Evolutionary conservation across 2,888 invertebrate genomes (phyloP).

Genomic region (Micropterix aruncella): DNA sequence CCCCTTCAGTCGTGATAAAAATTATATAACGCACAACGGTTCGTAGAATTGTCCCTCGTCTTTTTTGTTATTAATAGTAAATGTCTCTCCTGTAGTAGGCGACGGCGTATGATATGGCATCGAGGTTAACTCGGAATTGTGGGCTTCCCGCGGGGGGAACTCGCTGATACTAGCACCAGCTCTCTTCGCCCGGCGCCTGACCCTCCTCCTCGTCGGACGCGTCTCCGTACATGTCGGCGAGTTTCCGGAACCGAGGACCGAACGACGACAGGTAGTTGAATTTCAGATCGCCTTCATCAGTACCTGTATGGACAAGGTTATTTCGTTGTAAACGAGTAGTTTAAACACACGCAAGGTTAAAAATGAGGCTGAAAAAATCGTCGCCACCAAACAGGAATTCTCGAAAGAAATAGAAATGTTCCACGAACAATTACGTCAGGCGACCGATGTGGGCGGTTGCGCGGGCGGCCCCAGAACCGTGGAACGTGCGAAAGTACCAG

Average conservation of each 20-base stretch:
- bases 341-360: constrained; percentile 1
- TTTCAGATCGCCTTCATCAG: constrained; percentile 84
- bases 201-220: constrained; percentile 72
- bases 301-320: constrained; percentile 41
- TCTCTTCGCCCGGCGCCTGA: constrained; percentile 62
- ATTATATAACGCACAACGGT: too few relatives aligned
- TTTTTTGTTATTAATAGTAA: neutral
- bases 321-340: constrained; percentile 1
- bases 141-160: constrained; percentile 9
- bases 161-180: constrained; percentile 62
- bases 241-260: constrained; percentile 88
- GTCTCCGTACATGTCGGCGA: constrained; percentile 92
- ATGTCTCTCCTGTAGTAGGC: neutral
- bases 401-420: constrained; percentile 1
- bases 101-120: neutral
- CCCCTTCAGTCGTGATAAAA: too few relatives aligned
- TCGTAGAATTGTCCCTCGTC: too few relatives aligned
- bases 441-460: too few relatives aligned
- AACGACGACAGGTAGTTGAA: constrained; percentile 91
- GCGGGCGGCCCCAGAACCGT: too few relatives aligned
- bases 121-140: neutral
- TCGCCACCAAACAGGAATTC: neutral
- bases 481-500: too few relatives aligned
- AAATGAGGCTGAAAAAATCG: neutral
- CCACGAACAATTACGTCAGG: too few relatives aligned